Conservation (phyloP, 2,888 invertebrate species). For the Melieria omissa region DNA sequence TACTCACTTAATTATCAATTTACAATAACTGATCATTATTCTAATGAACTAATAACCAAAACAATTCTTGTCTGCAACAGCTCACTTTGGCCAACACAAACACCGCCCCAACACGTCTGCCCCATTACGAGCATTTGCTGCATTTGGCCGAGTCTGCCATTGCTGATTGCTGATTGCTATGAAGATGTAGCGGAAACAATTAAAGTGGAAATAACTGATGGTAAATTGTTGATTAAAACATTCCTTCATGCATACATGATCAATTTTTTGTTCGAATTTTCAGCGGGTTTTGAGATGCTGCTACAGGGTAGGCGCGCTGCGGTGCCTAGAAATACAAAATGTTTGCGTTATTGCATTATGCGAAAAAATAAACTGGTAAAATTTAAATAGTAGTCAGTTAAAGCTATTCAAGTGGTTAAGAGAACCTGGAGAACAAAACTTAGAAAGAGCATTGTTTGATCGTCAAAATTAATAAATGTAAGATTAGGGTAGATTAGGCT, state of each 20-base stretch:
- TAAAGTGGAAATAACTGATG: slow-evolving; percentile 37
- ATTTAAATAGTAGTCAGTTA: background rate
- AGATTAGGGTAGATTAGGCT: too few species aligned
- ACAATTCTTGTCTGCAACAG: background rate
- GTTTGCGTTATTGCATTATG: slow-evolving; percentile 42
- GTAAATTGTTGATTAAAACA: slow-evolving; percentile 7
- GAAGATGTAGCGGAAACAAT: slow-evolving; percentile 36
- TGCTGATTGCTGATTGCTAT: slow-evolving; percentile 33
- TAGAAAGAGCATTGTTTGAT: too few species aligned
- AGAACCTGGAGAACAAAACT: too few species aligned
- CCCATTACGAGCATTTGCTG: background rate
- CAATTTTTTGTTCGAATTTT: background rate
- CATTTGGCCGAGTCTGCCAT: slow-evolving; percentile 24
- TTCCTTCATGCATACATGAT: background rate
- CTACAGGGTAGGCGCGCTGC: slow-evolving; percentile 25
- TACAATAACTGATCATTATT: too few species aligned
- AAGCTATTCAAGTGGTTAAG: too few species aligned
- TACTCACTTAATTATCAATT: too few species aligned
- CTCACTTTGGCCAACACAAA: background rate
- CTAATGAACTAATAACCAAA: too few species aligned
- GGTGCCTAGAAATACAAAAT: slow-evolving; percentile 34
- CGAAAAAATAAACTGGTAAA: slow-evolving; percentile 39
- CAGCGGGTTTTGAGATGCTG: slow-evolving; percentile 34
- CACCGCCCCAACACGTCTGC: background rate
- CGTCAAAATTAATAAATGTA: too few species aligned